Base-by-base conservation (phyloP, 2,113 vertebrate species). In the Neogobius melanostomus region DNA sequence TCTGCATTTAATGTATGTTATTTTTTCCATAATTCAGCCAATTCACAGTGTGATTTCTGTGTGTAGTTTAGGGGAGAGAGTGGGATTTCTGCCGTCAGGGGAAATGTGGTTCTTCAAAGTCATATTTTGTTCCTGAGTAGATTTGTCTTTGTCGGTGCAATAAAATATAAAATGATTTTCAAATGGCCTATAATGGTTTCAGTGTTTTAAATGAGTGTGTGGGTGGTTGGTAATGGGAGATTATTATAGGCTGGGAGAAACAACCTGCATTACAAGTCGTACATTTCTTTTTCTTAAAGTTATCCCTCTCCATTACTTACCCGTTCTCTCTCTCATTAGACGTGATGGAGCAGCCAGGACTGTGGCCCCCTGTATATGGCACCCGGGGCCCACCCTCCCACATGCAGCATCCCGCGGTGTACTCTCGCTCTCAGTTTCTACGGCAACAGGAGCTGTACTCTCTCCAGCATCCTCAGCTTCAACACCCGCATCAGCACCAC, bases 311-410 rank as follows among this genome's bases (percentile, higher is more conserved):
- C 42, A 61, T 89, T 68, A 79, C 76, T 75, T 69, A 74, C 69
- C 77, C 64, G 64, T 75, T 62, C 76, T 80, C 64, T 79, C 66
- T 82, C 84, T 83, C 92, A 94, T 95, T 95, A 73, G 97, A 98
- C 6, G 95, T 98, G 87, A 98, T 98, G 94, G 96, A 98, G 90
- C 97, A 97, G 93, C 94, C 95, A 0, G 95, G 96, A 0, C 91
- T 98, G 81, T 98, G 97, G 96, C 96, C 97, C 81, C 95, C 96
- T 67, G 94, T 98, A 93, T 98, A 97, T 10, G 92, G 94, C 6
- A 89, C 94, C 82, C 93, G 96, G 80, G 96, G 94, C 70, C 95
- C 96, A 21, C 2, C 94, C 45, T 91, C 96, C 82, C 97, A 98
- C 91, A 94, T 98, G 91, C 97, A 98, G 88, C 97, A 97, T 92